Conservation (phyloP, 1,140 invertebrate species). For the Paraescarpia echinospica region DNA sequence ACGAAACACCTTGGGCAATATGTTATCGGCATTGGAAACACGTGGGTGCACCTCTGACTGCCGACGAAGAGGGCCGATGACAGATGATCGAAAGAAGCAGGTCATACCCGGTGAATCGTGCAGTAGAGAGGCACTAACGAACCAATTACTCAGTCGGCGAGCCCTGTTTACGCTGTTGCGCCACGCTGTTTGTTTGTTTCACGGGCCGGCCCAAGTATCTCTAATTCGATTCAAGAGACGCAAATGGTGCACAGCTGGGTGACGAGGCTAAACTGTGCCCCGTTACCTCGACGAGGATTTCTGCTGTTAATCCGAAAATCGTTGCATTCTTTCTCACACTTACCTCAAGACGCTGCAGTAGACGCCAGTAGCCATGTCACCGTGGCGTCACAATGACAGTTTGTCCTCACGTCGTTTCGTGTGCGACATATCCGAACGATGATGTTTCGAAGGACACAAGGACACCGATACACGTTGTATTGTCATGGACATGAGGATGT, state of each 20-base stretch:
- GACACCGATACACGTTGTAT: background rate
- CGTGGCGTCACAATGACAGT: background rate
- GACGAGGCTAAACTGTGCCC: background rate
- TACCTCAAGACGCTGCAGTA: background rate
- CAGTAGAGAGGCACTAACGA: background rate
- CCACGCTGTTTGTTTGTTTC: constrained; percentile 4
- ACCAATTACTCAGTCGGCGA: background rate
- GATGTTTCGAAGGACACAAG: background rate
- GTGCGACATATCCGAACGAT: background rate
- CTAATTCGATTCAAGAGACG: background rate
- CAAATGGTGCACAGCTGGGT: background rate
- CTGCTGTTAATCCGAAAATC: background rate
- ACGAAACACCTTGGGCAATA: background rate
- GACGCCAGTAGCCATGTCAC: background rate
- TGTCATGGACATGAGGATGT: background rate
- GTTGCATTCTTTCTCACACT: background rate
- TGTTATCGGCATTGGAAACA: background rate
- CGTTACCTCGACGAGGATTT: background rate
- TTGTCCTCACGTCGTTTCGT: background rate
- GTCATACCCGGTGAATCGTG: background rate
- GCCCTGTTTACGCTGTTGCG: background rate
- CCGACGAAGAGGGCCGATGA: background rate
- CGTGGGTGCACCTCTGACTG: background rate
- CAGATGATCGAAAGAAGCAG: background rate
- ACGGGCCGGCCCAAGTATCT: background rate